Conservation (phyloP, 2,888 invertebrate species). For the Anthrax anthrax region DNA sequence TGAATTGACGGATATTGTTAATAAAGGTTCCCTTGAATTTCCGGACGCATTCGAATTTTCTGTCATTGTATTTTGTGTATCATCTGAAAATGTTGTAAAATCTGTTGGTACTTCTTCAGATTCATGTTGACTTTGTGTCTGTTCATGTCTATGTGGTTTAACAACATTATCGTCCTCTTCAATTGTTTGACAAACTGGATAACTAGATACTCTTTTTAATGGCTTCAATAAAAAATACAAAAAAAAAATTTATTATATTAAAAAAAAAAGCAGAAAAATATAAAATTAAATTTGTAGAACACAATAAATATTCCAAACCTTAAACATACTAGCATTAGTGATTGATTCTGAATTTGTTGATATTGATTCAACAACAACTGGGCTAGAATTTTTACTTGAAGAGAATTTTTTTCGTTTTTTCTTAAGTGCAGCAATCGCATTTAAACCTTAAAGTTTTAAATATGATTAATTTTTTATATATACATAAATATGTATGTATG, state of each 20-base stretch:
- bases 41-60: constrained; percentile 32
- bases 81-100: constrained; percentile 16
- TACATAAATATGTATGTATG: background rate
- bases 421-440: constrained; percentile 58
- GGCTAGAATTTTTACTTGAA: constrained; percentile 55
- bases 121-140: constrained; percentile 48
- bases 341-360: constrained; percentile 14
- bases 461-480: background rate
- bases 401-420: constrained; percentile 74
- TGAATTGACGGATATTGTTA: constrained; percentile 30
- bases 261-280: no score
- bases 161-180: constrained; percentile 23
- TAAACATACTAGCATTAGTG: background rate
- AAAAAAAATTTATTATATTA: no score
- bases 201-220: constrained; percentile 55
- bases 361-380: constrained; percentile 37
- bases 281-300: no score
- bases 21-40: constrained; percentile 47
- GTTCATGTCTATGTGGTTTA: constrained; percentile 39
- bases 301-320: background rate
- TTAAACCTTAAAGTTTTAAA: constrained; percentile 25
- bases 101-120: constrained; percentile 35
- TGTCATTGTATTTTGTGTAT: constrained; percentile 13
- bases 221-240: constrained; percentile 27
- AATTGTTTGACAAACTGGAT: constrained; percentile 40